A percentile compares a stretch with the other conserved stretches of the same genome.
phyloP scores from a whole-genome alignment of 2,113 vertebrate genomes.

The Rhinopomastus cyanomelas region DNA sequence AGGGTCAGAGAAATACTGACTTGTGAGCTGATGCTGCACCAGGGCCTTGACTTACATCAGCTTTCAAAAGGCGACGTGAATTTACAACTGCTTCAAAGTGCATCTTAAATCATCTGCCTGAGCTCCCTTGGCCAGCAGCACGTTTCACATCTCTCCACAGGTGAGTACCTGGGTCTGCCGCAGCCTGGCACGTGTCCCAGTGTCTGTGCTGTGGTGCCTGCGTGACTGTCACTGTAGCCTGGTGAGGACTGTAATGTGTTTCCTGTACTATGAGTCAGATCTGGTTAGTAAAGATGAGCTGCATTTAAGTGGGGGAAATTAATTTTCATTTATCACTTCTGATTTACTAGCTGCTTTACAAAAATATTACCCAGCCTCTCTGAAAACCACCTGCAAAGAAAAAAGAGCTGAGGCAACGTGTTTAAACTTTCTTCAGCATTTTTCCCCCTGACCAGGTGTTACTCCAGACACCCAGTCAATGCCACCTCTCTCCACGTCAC shows the following conservation, averaged over 20 bases:
- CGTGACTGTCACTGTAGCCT: constrained; percentile 8
- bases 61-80: constrained; percentile 64
- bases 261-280: not conserved
- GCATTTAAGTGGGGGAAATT: not conserved
- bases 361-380: not conserved
- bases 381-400: not conserved
- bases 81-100: constrained; percentile 57
- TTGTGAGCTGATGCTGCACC: constrained; percentile 20
- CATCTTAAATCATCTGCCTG: constrained; percentile 70
- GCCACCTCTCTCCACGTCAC: accelerated
- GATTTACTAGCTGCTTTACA: not conserved
- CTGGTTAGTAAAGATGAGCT: constrained; percentile 19
- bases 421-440: not conserved
- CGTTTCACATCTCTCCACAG: constrained; percentile 51
- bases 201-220: constrained; percentile 31
- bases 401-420: not conserved
- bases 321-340: not conserved
- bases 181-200: not conserved
- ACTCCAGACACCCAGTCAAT: not conserved
- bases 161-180: not conserved
- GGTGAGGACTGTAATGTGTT: constrained; percentile 11
- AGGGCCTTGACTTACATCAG: constrained; percentile 67
- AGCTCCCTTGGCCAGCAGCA: constrained; percentile 73
- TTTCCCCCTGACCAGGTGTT: not conserved
- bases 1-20: constrained; percentile 62